phyloP scores from a whole-genome alignment of 1,140 invertebrate genomes.

The Tribolium castaneum region DNA sequence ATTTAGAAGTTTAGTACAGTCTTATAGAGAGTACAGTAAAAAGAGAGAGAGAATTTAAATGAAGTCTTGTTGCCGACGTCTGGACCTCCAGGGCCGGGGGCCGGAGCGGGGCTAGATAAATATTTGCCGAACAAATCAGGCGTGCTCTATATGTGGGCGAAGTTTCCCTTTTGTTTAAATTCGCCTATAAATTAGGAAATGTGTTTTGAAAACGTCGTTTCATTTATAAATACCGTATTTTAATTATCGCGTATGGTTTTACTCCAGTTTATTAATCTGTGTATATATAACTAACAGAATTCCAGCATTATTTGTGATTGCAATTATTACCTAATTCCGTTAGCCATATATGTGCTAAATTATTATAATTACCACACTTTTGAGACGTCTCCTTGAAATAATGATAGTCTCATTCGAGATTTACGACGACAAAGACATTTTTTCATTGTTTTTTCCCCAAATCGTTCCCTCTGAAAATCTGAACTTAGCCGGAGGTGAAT shows the following conservation, averaged over 20 bases:
- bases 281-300: constrained; percentile 54
- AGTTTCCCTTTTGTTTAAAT: constrained; percentile 30
- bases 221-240: constrained; percentile 43
- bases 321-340: constrained; percentile 60
- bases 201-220: constrained; percentile 20
- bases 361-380: constrained; percentile 55
- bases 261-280: constrained; percentile 42
- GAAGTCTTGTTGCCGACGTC: background rate
- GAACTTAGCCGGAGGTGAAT: constrained; percentile 45
- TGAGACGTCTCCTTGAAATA: constrained; percentile 28
- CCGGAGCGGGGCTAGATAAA: background rate
- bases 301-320: constrained; percentile 55
- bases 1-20: background rate
- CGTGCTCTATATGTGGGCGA: background rate
- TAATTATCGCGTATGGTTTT: constrained; percentile 43
- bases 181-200: background rate
- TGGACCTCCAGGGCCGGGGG: background rate
- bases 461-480: constrained; percentile 37
- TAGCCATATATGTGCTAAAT: constrained; percentile 57
- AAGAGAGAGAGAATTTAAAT: constrained; percentile 4
- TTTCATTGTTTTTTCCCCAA: background rate
- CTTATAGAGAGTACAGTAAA: background rate
- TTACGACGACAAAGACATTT: constrained; percentile 28
- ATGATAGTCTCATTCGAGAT: constrained; percentile 33
- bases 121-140: constrained; percentile 1